These are phyloP conservation scores for Dryomyza anilis DNA, from an alignment of 2,888 invertebrate genomes.

Conservation along the genomic window DNA sequence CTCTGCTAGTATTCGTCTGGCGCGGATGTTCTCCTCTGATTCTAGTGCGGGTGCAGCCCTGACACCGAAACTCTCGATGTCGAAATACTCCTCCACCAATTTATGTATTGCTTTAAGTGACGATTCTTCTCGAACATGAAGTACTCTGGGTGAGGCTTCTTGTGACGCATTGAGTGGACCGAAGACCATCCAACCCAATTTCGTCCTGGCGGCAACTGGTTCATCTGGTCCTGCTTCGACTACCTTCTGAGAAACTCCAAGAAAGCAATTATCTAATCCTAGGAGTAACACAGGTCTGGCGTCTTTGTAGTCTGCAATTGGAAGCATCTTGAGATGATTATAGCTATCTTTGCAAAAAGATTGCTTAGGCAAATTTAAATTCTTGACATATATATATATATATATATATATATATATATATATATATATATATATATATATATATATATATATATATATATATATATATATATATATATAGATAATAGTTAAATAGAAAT, in stretches of 20 bases:
- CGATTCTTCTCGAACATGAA: background rate
- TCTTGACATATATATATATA: too few species aligned
- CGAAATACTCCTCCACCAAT: background rate
- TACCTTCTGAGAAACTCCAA: background rate
- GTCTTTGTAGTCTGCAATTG: background rate
- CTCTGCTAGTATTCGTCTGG: background rate
- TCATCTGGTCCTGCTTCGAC: background rate
- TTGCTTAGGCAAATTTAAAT: too few species aligned
- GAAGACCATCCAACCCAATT: background rate
- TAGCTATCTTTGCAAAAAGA: background rate
- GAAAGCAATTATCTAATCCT: constrained; percentile 1
- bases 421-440: too few species aligned
- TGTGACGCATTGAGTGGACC: background rate
- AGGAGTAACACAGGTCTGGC: background rate
- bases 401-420: too few species aligned
- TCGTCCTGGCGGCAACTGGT: background rate
- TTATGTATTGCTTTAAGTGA: background rate
- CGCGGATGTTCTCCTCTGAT: background rate
- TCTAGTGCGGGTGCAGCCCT: background rate
- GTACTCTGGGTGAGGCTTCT: background rate
- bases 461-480: too few species aligned
- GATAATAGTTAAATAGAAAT: too few species aligned
- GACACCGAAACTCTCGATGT: background rate
- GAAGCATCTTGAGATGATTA: background rate
- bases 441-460: too few species aligned